Conservation (phyloP, 2,113 vertebrate genomes). For the Myotis davidii region DNA sequence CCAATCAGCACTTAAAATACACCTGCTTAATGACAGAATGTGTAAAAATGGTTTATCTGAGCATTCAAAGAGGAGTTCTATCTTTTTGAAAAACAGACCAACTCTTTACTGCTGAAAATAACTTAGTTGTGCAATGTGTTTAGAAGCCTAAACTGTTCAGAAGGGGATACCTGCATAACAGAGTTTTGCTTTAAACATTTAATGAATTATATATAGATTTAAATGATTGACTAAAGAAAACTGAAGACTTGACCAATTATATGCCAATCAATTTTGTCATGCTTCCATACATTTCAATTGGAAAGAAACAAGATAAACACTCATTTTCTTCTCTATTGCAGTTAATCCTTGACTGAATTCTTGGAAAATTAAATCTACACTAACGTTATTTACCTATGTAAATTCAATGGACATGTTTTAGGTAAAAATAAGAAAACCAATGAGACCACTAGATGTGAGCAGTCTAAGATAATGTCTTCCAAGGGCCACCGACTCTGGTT, state of each 20-base stretch:
- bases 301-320: slow-evolving; percentile 19
- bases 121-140: background rate
- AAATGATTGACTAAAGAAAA: background rate
- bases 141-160: slow-evolving; percentile 30
- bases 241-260: background rate
- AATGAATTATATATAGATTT: slow-evolving; percentile 6
- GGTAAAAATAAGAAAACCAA: slow-evolving; percentile 27
- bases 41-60: slow-evolving; percentile 68
- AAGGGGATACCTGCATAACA: background rate
- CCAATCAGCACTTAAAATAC: slow-evolving; percentile 75
- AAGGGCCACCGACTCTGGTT: background rate
- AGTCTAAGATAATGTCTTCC: background rate
- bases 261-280: background rate
- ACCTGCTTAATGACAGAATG: slow-evolving; percentile 77
- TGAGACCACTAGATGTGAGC: background rate
- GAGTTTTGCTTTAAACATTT: slow-evolving; percentile 28
- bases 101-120: slow-evolving; percentile 54
- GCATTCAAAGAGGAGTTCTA: slow-evolving; percentile 62
- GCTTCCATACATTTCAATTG: background rate
- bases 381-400: background rate
- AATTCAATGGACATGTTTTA: slow-evolving; percentile 21
- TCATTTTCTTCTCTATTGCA: background rate
- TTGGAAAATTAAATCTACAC: slow-evolving; percentile 41
- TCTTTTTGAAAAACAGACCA: slow-evolving; percentile 57
- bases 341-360: slow-evolving; percentile 34